These are phyloP conservation scores for Melanostoma scalare DNA, from an alignment of 2,888 invertebrate species.

Conservation along the genomic window DNA sequence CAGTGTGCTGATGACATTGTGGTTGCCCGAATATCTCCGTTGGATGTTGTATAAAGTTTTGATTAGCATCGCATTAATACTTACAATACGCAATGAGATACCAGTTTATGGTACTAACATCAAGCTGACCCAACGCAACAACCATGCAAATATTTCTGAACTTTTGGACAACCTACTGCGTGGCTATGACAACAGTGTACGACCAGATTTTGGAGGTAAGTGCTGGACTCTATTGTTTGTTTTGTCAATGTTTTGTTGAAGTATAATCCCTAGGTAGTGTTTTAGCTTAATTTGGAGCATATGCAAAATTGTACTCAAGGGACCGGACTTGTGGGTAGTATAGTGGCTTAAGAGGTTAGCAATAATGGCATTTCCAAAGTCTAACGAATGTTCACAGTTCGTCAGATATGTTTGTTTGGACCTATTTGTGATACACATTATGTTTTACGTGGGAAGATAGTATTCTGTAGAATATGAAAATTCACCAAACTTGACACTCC, in stretches of 20 bases:
- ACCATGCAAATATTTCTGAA: conserved; percentile 88
- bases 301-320: no score
- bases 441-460: no score
- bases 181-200: conserved; percentile 91
- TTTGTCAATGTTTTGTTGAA: conserved; percentile 1
- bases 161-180: conserved; percentile 88
- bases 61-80: conserved; percentile 74
- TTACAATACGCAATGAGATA: conserved; percentile 76
- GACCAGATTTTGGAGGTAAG: conserved; percentile 91
- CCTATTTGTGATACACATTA: no score
- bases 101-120: conserved; percentile 75
- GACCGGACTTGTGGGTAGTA: no score
- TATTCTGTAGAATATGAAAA: no score
- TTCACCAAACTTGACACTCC: no score
- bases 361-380: no score
- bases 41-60: conserved; percentile 74
- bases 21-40: conserved; percentile 64
- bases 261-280: background rate
- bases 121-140: conserved; percentile 84
- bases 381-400: no score
- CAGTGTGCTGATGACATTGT: conserved; percentile 63
- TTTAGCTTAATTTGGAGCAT: no score
- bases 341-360: no score
- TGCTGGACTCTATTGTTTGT: conserved; percentile 53
- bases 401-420: no score